Conservation (phyloP, 2,113 vertebrate species). For the Collichthys lucidus region DNA sequence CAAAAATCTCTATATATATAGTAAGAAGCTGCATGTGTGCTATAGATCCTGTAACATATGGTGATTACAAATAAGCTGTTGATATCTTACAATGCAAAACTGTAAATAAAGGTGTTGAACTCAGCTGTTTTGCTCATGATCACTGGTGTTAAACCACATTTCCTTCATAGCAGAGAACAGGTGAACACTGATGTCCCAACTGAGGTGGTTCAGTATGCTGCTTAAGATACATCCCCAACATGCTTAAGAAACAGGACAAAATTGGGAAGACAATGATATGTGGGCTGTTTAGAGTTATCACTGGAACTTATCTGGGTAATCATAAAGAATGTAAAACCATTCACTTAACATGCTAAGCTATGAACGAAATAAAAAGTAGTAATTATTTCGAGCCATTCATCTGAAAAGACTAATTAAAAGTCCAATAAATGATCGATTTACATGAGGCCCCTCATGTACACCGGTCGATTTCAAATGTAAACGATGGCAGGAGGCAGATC, state of each 20-base stretch:
- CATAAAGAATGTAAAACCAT: neutral
- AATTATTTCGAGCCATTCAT: too few relatives aligned
- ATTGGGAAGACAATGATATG: neutral
- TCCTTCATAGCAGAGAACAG: neutral
- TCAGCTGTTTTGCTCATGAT: neutral
- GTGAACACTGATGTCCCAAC: neutral
- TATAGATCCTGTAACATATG: neutral
- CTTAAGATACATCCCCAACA: neutral
- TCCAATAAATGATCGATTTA: constrained; percentile 9
- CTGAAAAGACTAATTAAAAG: too few relatives aligned
- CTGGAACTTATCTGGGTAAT: neutral
- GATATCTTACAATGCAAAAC: neutral
- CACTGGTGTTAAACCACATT: neutral
- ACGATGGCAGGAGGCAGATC: constrained; percentile 23
- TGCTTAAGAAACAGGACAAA: neutral
- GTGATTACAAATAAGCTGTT: neutral
- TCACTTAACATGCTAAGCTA: neutral
- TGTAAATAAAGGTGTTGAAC: neutral
- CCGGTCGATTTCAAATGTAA: constrained; percentile 53
- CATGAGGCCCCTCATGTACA: neutral
- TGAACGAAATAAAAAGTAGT: too few relatives aligned
- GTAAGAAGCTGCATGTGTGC: neutral
- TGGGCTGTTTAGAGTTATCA: neutral
- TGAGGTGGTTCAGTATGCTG: neutral
- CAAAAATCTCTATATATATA: neutral